phyloP scores from a whole-genome alignment of 2,888 invertebrate genomes.

The Diachrysia chrysitis region DNA sequence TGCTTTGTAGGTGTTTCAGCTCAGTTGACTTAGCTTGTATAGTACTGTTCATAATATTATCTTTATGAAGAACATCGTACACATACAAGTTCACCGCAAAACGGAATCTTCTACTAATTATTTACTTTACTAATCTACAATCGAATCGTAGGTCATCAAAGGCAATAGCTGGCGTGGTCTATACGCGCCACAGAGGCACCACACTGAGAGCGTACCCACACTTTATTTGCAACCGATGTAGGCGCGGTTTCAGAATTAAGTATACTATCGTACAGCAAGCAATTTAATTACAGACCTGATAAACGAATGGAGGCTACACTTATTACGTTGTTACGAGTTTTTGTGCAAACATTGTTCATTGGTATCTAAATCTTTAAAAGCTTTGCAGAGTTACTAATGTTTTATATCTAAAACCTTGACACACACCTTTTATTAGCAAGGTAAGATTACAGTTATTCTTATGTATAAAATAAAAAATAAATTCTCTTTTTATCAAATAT shows the following conservation, averaged over 20 bases:
- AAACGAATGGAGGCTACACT: neutral
- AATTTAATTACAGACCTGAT: constrained; percentile 7
- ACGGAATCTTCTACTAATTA: neutral
- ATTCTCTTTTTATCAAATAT: neutral
- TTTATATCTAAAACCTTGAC: neutral
- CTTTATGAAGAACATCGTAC: neutral
- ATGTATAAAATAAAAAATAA: neutral
- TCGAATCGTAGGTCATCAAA: neutral
- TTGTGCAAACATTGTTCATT: neutral
- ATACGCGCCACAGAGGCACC: constrained; percentile 5
- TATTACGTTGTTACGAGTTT: neutral
- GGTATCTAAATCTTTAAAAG: neutral
- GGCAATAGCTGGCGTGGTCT: constrained; percentile 4
- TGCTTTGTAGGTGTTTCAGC: no score
- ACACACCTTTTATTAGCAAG: neutral
- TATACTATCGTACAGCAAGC: neutral
- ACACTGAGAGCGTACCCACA: constrained; percentile 21
- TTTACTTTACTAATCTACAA: constrained; percentile 6
- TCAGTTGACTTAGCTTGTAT: no score
- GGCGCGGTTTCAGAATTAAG: constrained; percentile 13
- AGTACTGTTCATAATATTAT: no score
- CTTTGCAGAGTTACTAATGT: neutral
- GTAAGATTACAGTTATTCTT: neutral
- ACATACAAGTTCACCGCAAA: neutral
- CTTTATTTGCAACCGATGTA: constrained; percentile 28